Conservation (phyloP, 2,888 invertebrate genomes). For the Branchipolynoe longqiensis region DNA sequence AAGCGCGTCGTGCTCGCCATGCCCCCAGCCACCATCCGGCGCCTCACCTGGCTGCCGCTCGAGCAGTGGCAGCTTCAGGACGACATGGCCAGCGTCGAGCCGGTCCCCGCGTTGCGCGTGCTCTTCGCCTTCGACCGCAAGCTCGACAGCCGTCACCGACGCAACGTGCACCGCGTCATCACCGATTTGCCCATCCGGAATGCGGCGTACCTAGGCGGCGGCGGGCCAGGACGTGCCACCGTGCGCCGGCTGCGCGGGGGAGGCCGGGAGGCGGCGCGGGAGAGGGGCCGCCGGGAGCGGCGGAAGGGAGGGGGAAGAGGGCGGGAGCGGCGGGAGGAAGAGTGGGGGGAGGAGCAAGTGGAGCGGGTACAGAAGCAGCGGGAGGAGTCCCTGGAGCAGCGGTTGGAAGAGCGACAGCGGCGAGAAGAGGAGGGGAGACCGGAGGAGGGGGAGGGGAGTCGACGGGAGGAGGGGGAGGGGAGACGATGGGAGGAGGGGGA, state of each 20-base stretch:
- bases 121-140: constrained; percentile 57
- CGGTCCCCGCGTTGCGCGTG: constrained; percentile 60
- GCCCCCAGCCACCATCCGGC: constrained; percentile 57
- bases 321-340: background rate
- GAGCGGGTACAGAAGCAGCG: too few relatives aligned
- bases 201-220: constrained; percentile 22
- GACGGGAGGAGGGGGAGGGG: too few relatives aligned
- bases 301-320: background rate
- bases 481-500: too few relatives aligned
- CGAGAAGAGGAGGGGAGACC: background rate
- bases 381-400: too few relatives aligned
- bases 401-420: too few relatives aligned
- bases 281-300: background rate
- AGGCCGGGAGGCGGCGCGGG: background rate
- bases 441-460: background rate
- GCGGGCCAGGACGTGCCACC: background rate
- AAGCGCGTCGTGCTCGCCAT: constrained; percentile 63
- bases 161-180: constrained; percentile 5
- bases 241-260: background rate
- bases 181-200: constrained; percentile 61
- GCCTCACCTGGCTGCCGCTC: constrained; percentile 55
- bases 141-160: constrained; percentile 41
- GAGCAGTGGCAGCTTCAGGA: constrained; percentile 8
- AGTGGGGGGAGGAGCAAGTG: too few relatives aligned
- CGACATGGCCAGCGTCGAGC: constrained; percentile 40